Conservation (phyloP, 2,113 vertebrate species). For the Hiodon alosoides region DNA sequence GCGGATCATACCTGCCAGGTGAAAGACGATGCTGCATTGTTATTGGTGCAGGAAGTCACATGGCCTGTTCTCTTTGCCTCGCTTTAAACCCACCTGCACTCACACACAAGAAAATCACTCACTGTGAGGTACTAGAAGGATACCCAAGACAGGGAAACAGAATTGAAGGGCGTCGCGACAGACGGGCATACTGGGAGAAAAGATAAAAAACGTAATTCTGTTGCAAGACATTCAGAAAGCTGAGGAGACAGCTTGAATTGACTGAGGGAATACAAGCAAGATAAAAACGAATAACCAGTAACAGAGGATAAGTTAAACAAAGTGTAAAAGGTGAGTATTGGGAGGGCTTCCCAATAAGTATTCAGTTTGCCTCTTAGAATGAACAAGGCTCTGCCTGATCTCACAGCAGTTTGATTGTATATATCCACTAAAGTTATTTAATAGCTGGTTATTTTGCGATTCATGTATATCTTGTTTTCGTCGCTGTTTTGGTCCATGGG, state of each 20-base stretch:
- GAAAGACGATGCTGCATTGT: not conserved
- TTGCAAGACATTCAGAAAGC: no score
- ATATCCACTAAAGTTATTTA: no score
- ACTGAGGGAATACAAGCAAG: not conserved
- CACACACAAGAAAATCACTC: not conserved
- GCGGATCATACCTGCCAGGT: slow-evolving; percentile 19
- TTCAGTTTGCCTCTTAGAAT: not conserved
- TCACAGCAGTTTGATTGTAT: no score
- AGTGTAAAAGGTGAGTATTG: not conserved
- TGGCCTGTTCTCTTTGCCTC: slow-evolving; percentile 9
- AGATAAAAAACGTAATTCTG: not conserved
- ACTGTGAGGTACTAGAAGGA: not conserved
- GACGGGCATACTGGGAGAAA: not conserved
- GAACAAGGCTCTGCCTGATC: not conserved
- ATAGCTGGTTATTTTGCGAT: no score
- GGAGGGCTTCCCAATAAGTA: not conserved
- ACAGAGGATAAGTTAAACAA: not conserved
- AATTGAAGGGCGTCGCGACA: not conserved
- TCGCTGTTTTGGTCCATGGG: no score
- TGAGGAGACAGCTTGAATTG: not conserved
- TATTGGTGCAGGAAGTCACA: slow-evolving; percentile 4
- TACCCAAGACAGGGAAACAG: not conserved
- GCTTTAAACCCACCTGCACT: not conserved
- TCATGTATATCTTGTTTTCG: no score
- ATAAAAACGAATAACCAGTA: not conserved